Base-by-base conservation (phyloP, 2,113 vertebrate genomes). In the Polyodon spathula region DNA sequence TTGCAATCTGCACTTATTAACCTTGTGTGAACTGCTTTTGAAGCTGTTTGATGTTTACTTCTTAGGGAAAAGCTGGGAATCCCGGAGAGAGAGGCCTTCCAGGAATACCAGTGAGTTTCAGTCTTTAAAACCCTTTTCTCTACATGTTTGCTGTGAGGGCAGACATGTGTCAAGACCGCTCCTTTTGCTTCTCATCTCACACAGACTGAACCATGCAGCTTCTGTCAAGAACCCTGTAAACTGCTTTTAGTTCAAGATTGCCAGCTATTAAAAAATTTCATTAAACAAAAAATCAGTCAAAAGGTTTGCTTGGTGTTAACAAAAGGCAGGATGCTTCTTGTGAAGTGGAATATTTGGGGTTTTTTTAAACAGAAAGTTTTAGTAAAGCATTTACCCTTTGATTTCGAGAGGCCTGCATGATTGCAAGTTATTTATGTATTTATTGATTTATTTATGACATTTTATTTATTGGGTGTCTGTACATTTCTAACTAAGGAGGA, bases 41-140 rank as follows among this genome's bases (percentile, higher is more conserved):
- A 16, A 6, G 16, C n/a, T 6, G 48, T 63, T 41, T 63, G 3
- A 39, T 40, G 66, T 78, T 67, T 72, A 27, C 72, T 69, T 39
- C 79, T 3, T 60, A 98, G 96, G 96, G 94, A 58, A 96, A 93
- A 73, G 82, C 88, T 72, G 96, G 95, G 70, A 71, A 72, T 78
- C 89, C 83, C 55, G 96, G 96, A 71, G 90, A 91, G 66, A 89
- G 86, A 78, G 96, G 96, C 62, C 67, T 70, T 59, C 74, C 82
- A 64, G 96, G 95, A 58, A 76, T 81, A 62, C 64, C 77, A 64
- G 96, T 99, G 78, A 90, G 93, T 92, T 59, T 54, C 17, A 44
- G 40, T 9, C 46, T 60, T 6, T 59, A 17, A 37, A 48, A 16
- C 6, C 15, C 44, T 16, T 44, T 40, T 44, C n/a, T 44, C 2